Conservation (phyloP, 1,140 invertebrate genomes). For the Heliconius himera region DNA sequence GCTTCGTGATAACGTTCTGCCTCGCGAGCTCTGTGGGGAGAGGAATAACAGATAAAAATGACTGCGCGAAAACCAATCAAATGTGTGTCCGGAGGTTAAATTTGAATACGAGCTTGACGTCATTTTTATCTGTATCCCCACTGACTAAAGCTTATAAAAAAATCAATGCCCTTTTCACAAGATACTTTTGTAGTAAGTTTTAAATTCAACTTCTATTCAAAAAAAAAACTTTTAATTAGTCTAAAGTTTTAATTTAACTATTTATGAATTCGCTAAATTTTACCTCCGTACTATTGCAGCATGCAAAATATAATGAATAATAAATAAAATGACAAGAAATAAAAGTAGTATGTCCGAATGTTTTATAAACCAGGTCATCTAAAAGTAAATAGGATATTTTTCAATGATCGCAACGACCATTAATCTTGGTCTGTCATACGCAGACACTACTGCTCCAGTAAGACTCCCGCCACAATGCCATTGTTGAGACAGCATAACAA, state of each 20-base stretch:
- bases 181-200: neutral
- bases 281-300: slow-evolving; percentile 18
- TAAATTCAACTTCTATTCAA: neutral
- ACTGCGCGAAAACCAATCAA: slow-evolving; percentile 58
- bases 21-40: slow-evolving; percentile 83
- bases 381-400: slow-evolving; percentile 13
- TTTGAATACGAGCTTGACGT: slow-evolving; percentile 53
- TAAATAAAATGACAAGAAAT: neutral
- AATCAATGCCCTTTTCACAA: slow-evolving; percentile 21
- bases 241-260: neutral
- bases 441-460: slow-evolving; percentile 23
- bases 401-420: slow-evolving; percentile 17
- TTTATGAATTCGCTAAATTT: slow-evolving; percentile 21
- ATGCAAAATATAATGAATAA: neutral
- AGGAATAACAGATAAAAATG: slow-evolving; percentile 79
- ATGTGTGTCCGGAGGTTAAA: slow-evolving; percentile 45
- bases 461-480: slow-evolving; percentile 29
- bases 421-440: slow-evolving; percentile 34
- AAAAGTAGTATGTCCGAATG: slow-evolving; percentile 12
- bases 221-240: no score
- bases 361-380: slow-evolving; percentile 8
- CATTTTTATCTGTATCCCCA: slow-evolving; percentile 78
- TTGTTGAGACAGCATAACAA: slow-evolving; percentile 31
- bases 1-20: slow-evolving; percentile 87
- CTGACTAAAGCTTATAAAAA: slow-evolving; percentile 39